Conservation (phyloP, 2,113 vertebrate species). For the Rattus norvegicus region GRCr8 NC_086033.1:41067501-41068000, state of each 20-base stretch:
- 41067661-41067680: too few relatives aligned
- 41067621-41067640: neutral
- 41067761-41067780: neutral
- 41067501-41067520: neutral
- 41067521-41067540: neutral
- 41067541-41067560: neutral
- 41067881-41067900: neutral
- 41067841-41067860: neutral
- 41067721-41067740: neutral
- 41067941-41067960: neutral
- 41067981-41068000: neutral
- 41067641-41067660: neutral
- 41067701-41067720: neutral
- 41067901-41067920: neutral
- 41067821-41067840: neutral
- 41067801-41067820: neutral
- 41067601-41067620: neutral
- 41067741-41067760: slow-evolving; percentile 21
- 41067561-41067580: neutral
- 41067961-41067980: slow-evolving; percentile 45
- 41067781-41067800: neutral
- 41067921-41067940: neutral
- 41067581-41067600: neutral
- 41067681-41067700: neutral
- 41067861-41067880: neutral